Conservation (phyloP, 1,140 invertebrate species). For the Aplysia californica region DNA sequence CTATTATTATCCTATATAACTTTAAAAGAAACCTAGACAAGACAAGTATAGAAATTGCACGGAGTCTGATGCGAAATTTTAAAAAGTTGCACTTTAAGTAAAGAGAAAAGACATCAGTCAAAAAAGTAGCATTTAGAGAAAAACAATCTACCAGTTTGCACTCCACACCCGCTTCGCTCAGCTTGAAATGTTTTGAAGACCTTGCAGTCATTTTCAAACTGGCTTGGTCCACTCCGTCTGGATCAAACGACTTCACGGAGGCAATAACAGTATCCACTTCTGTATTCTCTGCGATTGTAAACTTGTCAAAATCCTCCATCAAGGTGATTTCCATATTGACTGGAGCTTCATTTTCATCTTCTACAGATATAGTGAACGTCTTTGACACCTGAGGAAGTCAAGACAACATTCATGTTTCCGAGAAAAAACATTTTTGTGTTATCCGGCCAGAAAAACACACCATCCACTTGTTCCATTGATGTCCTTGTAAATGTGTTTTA, state of each 20-base stretch:
- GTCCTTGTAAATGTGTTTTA: too few relatives aligned
- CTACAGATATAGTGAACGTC: slow-evolving; percentile 33
- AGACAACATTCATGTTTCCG: too few relatives aligned
- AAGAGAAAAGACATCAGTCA: neutral
- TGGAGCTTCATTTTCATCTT: slow-evolving; percentile 32
- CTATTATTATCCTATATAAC: too few relatives aligned
- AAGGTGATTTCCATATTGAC: slow-evolving; percentile 3
- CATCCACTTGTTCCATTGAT: too few relatives aligned
- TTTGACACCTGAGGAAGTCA: slow-evolving; percentile 20
- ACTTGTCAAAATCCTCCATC: neutral
- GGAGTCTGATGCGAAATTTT: too few relatives aligned
- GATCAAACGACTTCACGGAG: slow-evolving; percentile 28
- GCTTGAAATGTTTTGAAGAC: slow-evolving; percentile 24
- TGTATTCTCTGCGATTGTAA: slow-evolving; percentile 32
- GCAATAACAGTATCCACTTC: slow-evolving; percentile 25
- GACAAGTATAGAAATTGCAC: too few relatives aligned
- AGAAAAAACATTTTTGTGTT: too few relatives aligned
- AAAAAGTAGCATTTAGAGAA: neutral
- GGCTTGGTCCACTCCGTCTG: slow-evolving; percentile 36
- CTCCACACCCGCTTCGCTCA: slow-evolving; percentile 16
- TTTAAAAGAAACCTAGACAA: too few relatives aligned
- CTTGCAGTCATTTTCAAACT: slow-evolving; percentile 20
- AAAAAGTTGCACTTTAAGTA: neutral
- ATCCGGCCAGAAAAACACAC: too few relatives aligned
- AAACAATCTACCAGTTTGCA: slow-evolving; percentile 22